A percentile compares a stretch with the other conserved stretches of the same genome.
phyloP scores from a whole-genome alignment of 1,140 invertebrate genomes.

The Mizuhopecten yessoensis region DNA sequence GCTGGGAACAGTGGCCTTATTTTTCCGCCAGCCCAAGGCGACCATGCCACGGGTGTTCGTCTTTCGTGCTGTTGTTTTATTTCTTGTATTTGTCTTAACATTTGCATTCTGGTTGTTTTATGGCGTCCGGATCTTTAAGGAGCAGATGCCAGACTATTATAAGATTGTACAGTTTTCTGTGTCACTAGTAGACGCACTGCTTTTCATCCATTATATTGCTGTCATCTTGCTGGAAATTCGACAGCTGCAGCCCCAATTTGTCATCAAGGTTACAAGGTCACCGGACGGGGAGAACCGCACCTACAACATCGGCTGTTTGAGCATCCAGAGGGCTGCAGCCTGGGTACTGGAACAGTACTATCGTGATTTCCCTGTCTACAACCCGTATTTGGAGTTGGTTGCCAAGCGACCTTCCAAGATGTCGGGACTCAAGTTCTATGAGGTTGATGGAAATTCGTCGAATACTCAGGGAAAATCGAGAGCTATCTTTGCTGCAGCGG shows the following conservation, averaged over 20 bases:
- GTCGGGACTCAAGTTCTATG: constrained; percentile 96
- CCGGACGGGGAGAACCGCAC: constrained; percentile 92
- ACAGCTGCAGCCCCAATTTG: constrained; percentile 94
- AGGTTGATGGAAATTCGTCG: constrained; percentile 90
- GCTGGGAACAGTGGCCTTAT: constrained; percentile 94
- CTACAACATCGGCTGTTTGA: constrained; percentile 94
- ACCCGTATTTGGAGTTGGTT: constrained; percentile 91
- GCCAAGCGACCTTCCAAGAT: constrained; percentile 75
- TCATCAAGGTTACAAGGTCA: constrained; percentile 94
- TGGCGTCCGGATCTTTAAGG: constrained; percentile 89
- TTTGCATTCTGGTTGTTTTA: constrained; percentile 99
- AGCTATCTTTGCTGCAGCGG: constrained; percentile 86
- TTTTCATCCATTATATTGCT: constrained; percentile 97
- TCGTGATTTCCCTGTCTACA: constrained; percentile 97
- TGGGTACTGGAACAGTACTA: constrained; percentile 98
- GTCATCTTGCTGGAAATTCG: constrained; percentile 96
- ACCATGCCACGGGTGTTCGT: constrained; percentile 97
- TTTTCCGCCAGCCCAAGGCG: constrained; percentile 85
- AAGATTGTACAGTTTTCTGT: constrained; percentile 95
- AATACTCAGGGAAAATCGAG: constrained; percentile 82
- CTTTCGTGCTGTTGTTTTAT: constrained; percentile 93
- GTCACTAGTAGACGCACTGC: constrained; percentile 94
- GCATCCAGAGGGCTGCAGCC: constrained; percentile 96
- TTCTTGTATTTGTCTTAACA: constrained; percentile 95
- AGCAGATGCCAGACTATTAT: constrained; percentile 74